Percentiles rank a stretch among this genome's conserved stretches.
phyloP scores from a whole-genome alignment of 2,797 vertebrate genomes.

The Anguilla anguilla region DNA sequence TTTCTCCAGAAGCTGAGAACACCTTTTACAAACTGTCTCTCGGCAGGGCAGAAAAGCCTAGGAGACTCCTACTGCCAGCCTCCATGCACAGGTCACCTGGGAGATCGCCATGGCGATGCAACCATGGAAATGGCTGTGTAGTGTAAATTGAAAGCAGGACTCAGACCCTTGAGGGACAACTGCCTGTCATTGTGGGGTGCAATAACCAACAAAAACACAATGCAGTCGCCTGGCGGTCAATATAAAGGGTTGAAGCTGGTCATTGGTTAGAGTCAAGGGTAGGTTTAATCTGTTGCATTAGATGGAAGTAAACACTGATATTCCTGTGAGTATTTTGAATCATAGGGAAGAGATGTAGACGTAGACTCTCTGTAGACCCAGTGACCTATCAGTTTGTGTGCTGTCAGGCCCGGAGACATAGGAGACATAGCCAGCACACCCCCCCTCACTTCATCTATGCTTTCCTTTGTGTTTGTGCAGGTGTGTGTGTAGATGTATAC shows the following conservation, averaged over 20 bases:
- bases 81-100: neutral
- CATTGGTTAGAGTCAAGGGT: neutral
- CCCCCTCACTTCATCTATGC: neutral
- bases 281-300: neutral
- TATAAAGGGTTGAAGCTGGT: neutral
- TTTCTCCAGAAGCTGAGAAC: neutral
- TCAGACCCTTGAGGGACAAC: neutral
- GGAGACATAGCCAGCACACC: neutral
- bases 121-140: neutral
- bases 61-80: neutral
- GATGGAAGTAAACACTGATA: neutral
- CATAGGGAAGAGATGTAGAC: neutral
- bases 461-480: conserved; percentile 18
- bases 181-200: neutral
- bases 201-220: neutral
- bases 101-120: conserved; percentile 1
- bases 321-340: neutral
- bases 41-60: neutral
- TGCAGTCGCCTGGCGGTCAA: neutral
- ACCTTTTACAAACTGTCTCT: neutral
- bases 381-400: neutral
- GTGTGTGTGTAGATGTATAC: conserved; percentile 10
- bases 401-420: neutral
- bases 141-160: neutral
- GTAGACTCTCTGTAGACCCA: neutral